A percentile compares a stretch with the other conserved stretches of the same genome.
Conservation (phyloP, 2,797 vertebrate species). For the Karalla daura region DNA sequence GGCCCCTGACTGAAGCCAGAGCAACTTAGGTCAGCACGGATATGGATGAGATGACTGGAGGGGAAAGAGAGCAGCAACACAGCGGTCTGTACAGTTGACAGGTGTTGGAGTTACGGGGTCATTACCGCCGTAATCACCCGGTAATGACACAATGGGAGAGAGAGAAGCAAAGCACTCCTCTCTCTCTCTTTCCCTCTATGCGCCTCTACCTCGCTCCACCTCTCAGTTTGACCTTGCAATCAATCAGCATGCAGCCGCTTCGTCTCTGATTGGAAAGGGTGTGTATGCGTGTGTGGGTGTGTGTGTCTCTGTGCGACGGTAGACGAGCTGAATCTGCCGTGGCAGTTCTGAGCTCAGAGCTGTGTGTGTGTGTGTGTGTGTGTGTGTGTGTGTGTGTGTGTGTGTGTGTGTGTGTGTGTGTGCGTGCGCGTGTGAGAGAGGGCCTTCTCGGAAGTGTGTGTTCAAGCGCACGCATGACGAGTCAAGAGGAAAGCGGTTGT, state of each 20-base stretch:
- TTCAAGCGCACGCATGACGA: constrained; percentile 23
- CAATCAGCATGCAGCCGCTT: constrained; percentile 29
- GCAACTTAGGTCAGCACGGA: constrained; percentile 24
- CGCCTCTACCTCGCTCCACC: constrained; percentile 19
- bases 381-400: constrained; percentile 10
- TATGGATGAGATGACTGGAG: constrained; percentile 18
- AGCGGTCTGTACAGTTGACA: constrained; percentile 59
- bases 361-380: neutral
- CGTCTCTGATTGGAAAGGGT: constrained; percentile 31
- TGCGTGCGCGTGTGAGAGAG: no score
- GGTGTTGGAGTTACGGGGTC: constrained; percentile 67
- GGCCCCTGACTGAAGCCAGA: neutral
- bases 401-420: neutral
- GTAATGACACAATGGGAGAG: constrained; percentile 60
- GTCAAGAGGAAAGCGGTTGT: constrained; percentile 44
- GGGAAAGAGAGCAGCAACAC: constrained; percentile 6
- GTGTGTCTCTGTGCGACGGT: constrained; percentile 4
- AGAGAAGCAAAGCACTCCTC: constrained; percentile 23
- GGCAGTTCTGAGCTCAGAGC: neutral
- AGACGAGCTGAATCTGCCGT: neutral
- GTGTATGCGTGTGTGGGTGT: no score
- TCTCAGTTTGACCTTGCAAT: constrained; percentile 49
- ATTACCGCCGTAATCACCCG: constrained; percentile 69
- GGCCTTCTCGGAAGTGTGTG: constrained; percentile 15
- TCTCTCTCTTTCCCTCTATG: neutral